Evolutionary conservation across 2,797 vertebrate species (phyloP), one percentile per base, ranked within the genome.

Genomic region (Epinephelus malabaricus): DNA sequence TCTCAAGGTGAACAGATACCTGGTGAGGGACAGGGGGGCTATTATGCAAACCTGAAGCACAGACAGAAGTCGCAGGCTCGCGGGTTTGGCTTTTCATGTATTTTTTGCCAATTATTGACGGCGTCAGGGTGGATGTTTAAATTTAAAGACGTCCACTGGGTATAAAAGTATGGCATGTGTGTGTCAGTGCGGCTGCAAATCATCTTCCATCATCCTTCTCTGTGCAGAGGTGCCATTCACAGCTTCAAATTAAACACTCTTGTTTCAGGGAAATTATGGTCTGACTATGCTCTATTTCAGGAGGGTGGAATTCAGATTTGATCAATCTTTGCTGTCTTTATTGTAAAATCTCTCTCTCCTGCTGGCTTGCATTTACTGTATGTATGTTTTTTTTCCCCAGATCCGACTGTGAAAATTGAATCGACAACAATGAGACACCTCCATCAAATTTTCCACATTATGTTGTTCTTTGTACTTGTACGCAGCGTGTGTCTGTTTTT

Each of bases 1-100:
- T 88, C 84, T 95, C 91, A 95, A 95, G 94, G 95, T 95, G 95
- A 94, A 92, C 82, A 66, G 85, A 88, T 86, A 92, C 92, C 94
- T 91, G 93, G 89, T 81, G 93, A 87, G 93, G 89, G 84, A 87
- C 76, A 77, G 80, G 73, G 88, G 76, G 81, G 83, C 86, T 91
- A 92, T 95, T 94, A 96, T 95, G 94, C 92, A 94, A 95, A 95
- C 87, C 69, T 73, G 82, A 82, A 80, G 62, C 50, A 66, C 34
- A 14, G 81, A 73, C 58, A 54, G 34, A 34, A 27, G 80, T 85
- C 53, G 46, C 70, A 67, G 62, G 72, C 79, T 73, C 66, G 59
- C 65, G 61, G 74, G 81, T 91, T 89, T 69, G 47, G 61, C 82
- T 89, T 83, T 80, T 81, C 73, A 59, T 64, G 69, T 58, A 47